These are phyloP conservation scores for Lochmaea crataegi DNA, from an alignment of 2,888 invertebrate genomes.

Conservation along the genomic window DNA sequence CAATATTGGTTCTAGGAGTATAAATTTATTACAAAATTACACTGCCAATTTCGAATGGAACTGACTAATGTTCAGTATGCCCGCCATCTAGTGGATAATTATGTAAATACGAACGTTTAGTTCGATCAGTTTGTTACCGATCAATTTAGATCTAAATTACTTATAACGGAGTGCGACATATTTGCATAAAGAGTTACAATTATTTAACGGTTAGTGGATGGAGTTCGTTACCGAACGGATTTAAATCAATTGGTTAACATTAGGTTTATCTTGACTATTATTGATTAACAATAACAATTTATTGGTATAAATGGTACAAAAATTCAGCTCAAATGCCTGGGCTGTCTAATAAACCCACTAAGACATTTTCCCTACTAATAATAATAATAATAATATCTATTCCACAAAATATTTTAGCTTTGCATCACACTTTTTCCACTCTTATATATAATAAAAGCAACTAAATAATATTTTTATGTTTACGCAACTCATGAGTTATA, in stretches of 20 bases:
- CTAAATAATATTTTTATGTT: neutral
- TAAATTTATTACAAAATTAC: slow-evolving; percentile 5
- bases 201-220: neutral
- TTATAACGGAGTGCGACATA: neutral
- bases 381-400: no score
- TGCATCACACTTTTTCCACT: no score
- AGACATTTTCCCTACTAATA: no score
- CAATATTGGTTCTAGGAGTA: slow-evolving; percentile 4
- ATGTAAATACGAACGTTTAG: slow-evolving; percentile 8
- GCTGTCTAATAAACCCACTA: no score
- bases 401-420: no score
- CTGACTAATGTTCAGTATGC: slow-evolving; percentile 5
- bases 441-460: neutral
- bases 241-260: neutral
- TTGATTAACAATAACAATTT: no score
- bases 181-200: neutral
- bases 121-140: neutral
- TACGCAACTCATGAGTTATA: neutral
- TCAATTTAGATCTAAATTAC: slow-evolving; percentile 6
- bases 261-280: neutral
- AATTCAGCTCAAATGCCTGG: no score
- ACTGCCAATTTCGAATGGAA: neutral
- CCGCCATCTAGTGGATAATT: slow-evolving; percentile 8
- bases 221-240: neutral
- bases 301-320: no score